Conservation (phyloP, 2,797 vertebrate species). For the Protosalanx chinensis region DNA sequence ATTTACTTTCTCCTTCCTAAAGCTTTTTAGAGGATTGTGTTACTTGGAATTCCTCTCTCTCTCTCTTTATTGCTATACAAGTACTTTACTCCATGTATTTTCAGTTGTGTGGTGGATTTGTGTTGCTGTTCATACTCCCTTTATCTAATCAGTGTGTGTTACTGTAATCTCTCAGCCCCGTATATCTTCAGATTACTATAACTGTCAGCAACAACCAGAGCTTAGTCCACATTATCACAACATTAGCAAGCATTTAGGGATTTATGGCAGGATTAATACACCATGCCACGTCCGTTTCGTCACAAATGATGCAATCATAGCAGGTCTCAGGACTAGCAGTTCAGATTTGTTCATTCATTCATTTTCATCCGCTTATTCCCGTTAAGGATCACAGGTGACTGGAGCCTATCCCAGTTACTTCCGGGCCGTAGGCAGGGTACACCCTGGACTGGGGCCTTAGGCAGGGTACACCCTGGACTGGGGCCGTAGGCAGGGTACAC, state of each 20-base stretch:
- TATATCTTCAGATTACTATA: conserved; percentile 23
- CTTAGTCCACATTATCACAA: conserved; percentile 39
- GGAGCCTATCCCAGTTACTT: too few relatives aligned
- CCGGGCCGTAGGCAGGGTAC: too few relatives aligned
- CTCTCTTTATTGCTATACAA: not conserved
- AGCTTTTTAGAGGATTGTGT: not conserved
- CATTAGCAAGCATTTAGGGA: conserved; percentile 43
- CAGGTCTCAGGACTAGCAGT: conserved; percentile 20
- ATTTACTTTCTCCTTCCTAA: not conserved
- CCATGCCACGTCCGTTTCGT: conserved; percentile 34
- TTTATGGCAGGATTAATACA: conserved; percentile 44
- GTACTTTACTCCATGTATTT: not conserved
- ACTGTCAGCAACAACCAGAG: conserved; percentile 31
- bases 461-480: too few relatives aligned
- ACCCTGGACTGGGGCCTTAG: too few relatives aligned
- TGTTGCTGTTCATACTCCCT: conserved; percentile 17
- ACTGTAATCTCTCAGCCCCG: conserved; percentile 19
- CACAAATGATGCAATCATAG: conserved; percentile 32
- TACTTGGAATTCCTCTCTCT: not conserved
- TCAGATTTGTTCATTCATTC: not conserved
- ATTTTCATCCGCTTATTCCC: too few relatives aligned
- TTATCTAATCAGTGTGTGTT: conserved; percentile 44
- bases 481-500: too few relatives aligned
- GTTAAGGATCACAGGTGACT: too few relatives aligned
- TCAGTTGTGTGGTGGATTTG: conserved; percentile 12